Percentiles rank a stretch among this genome's conserved stretches.
Evolutionary conservation across 1,140 invertebrate species (phyloP).

Genomic region (Octopus sinensis): DNA sequence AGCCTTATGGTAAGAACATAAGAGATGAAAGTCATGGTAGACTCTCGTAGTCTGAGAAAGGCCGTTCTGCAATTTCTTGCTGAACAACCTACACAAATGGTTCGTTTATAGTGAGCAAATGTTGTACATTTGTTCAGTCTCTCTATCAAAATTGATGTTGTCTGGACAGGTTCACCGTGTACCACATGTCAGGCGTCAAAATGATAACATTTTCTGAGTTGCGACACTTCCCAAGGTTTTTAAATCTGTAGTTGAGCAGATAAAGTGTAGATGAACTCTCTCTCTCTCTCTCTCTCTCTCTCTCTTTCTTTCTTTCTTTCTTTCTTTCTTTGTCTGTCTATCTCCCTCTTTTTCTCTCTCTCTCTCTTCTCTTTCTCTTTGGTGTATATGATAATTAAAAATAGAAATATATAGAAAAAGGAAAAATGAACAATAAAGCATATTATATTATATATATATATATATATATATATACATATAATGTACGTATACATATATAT

Average conservation of each 20-base stretch:
- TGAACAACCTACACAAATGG: too few species aligned
- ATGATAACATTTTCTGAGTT: neutral
- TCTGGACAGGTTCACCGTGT: neutral
- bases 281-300: conserved; percentile 2
- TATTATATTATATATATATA: too few species aligned
- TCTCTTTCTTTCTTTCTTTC: neutral
- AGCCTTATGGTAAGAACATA: too few species aligned
- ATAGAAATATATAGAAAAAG: too few species aligned
- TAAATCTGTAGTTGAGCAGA: neutral
- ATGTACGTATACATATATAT: too few species aligned
- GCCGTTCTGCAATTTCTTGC: too few species aligned
- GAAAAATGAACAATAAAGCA: too few species aligned
- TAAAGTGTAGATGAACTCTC: neutral
- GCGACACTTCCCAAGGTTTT: neutral
- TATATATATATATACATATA: too few species aligned
- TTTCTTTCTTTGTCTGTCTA: neutral
- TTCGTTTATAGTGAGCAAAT: too few species aligned
- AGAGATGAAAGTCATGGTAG: too few species aligned
- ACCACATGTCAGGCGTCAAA: neutral
- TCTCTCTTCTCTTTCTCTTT: neutral
- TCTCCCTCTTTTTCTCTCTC: neutral
- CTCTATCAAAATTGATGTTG: neutral
- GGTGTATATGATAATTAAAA: too few species aligned
- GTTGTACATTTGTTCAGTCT: neutral
- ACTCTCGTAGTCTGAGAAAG: too few species aligned